phyloP scores from a whole-genome alignment of 2,797 vertebrate genomes.

The Pteropus rufus region DNA sequence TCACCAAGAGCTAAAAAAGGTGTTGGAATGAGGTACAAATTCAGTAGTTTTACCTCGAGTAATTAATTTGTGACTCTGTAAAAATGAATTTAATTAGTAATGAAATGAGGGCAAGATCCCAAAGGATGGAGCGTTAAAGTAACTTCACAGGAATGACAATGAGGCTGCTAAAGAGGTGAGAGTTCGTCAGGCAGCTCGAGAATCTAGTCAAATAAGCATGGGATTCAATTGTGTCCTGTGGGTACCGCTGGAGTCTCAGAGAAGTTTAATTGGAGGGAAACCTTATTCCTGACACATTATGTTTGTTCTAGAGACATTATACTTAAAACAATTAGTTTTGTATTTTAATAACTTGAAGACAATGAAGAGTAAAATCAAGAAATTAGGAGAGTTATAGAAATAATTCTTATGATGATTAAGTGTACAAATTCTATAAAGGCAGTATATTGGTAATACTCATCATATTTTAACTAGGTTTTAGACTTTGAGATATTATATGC shows the following conservation, averaged over 20 bases:
- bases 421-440: neutral
- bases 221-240: neutral
- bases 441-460: neutral
- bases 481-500: neutral
- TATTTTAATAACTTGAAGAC: conserved; percentile 7
- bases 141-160: neutral
- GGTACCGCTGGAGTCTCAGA: neutral
- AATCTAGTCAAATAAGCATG: neutral
- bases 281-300: neutral
- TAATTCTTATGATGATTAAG: neutral
- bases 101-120: conserved; percentile 60
- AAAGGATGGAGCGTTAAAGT: neutral
- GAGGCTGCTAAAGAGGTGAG: neutral
- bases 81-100: conserved; percentile 68
- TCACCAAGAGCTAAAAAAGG: conserved; percentile 39
- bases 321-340: neutral
- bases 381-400: conserved; percentile 4
- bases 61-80: conserved; percentile 60
- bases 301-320: neutral
- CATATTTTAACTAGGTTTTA: neutral
- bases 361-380: neutral
- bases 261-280: neutral
- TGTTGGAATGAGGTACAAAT: conserved; percentile 9
- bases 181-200: neutral
- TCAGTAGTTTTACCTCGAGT: conserved; percentile 52